Percentiles rank a stretch among this genome's conserved stretches.
phyloP scores from a whole-genome alignment of 2,113 vertebrate species.

The Acinonyx jubatus region DNA sequence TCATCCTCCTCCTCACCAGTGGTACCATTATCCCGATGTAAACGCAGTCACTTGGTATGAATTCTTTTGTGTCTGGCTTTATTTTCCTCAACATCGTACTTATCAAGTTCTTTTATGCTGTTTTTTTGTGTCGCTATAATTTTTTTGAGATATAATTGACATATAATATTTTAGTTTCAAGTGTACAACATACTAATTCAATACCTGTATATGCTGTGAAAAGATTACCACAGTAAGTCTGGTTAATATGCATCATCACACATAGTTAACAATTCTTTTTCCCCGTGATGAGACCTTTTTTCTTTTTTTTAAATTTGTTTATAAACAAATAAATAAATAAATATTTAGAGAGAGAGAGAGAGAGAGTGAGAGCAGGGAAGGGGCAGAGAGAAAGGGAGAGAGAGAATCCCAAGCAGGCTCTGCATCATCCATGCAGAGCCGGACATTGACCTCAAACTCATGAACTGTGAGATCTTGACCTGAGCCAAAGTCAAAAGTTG shows the following conservation, averaged over 20 bases:
- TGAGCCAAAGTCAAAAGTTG: not conserved
- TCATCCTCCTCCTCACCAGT: not conserved
- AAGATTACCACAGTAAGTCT: too few relatives aligned
- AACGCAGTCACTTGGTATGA: not conserved
- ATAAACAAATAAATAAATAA: not conserved
- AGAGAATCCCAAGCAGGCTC: not conserved
- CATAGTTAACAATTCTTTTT: too few relatives aligned
- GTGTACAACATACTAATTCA: too few relatives aligned
- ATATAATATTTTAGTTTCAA: too few relatives aligned
- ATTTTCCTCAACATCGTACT: not conserved
- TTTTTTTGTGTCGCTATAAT: not conserved
- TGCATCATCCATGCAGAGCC: not conserved
- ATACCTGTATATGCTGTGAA: too few relatives aligned
- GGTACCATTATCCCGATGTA: not conserved
- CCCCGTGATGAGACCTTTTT: not conserved
- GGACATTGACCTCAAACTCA: not conserved
- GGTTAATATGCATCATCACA: too few relatives aligned
- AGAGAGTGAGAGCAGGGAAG: too few relatives aligned
- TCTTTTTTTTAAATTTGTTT: not conserved
- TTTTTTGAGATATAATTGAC: not conserved
- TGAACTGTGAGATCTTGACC: not conserved
- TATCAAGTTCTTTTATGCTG: not conserved
- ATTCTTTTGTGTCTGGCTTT: not conserved
- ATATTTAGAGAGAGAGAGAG: not conserved
- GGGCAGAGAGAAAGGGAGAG: not conserved